phyloP scores from a whole-genome alignment of 2,113 vertebrate species.

The Oreotrochilus melanogaster region DNA sequence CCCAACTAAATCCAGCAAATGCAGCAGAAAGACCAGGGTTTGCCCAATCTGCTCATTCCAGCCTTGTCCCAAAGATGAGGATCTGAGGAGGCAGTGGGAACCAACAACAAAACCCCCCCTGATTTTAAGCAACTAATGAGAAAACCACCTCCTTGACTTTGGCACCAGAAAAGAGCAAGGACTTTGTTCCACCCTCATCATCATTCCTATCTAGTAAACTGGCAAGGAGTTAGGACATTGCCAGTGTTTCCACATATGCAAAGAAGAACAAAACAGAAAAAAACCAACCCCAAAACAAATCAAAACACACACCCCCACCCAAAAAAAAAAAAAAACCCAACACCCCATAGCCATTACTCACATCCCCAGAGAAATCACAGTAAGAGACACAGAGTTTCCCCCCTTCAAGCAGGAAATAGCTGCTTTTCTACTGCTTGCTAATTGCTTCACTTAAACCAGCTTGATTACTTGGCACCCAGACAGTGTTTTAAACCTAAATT shows the following conservation, averaged over 20 bases:
- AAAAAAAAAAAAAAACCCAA: no score
- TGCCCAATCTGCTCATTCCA: not conserved
- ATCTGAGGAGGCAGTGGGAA: not conserved
- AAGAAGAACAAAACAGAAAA: not conserved
- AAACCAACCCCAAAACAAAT: no score
- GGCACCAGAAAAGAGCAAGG: slow-evolving; percentile 33
- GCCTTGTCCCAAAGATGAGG: not conserved
- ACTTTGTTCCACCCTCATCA: not conserved
- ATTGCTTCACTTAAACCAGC: slow-evolving; percentile 66
- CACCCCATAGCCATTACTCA: not conserved
- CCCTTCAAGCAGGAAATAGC: slow-evolving; percentile 63
- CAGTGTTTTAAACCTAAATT: slow-evolving; percentile 51
- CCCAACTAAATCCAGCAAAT: not conserved
- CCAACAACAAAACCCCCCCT: not conserved
- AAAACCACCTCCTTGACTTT: slow-evolving; percentile 17
- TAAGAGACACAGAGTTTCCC: slow-evolving; percentile 46
- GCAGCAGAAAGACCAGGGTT: not conserved
- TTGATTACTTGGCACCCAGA: slow-evolving; percentile 58
- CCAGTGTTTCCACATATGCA: not conserved
- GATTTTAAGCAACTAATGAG: not conserved
- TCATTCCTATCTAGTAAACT: not conserved
- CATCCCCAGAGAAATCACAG: slow-evolving; percentile 56
- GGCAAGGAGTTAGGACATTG: not conserved
- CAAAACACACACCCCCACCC: accelerated
- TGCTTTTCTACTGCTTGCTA: slow-evolving; percentile 67